Percentiles rank a stretch among this genome's conserved stretches.
Conservation (phyloP, 1,140 invertebrate genomes). For the Asobara japonica region DNA sequence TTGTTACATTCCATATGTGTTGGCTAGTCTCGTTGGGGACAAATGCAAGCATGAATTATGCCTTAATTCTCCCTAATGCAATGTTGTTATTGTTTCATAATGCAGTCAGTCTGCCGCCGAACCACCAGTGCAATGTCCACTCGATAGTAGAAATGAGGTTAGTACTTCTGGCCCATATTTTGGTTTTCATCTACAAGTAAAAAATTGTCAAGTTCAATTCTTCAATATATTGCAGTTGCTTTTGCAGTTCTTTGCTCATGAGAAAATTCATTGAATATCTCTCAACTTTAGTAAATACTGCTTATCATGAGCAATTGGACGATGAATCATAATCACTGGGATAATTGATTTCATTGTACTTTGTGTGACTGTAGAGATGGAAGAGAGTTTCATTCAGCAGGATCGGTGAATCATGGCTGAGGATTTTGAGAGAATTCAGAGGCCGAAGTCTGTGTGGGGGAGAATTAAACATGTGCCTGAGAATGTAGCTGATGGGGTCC, state of each 20-base stretch:
- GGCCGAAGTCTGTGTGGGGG: neutral
- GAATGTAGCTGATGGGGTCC: slow-evolving; percentile 48
- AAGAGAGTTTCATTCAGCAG: no score
- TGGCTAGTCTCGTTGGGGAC: no score
- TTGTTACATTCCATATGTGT: no score
- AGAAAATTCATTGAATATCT: neutral
- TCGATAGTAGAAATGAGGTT: neutral
- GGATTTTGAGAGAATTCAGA: neutral
- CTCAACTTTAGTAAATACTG: neutral
- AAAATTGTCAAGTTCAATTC: neutral
- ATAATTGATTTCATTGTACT: neutral
- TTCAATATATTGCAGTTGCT: neutral
- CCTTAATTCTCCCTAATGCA: neutral
- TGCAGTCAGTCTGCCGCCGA: neutral
- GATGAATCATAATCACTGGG: neutral
- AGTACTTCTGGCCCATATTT: neutral
- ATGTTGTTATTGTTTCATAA: neutral
- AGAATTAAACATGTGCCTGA: slow-evolving; percentile 44
- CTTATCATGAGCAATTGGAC: neutral
- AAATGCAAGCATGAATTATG: neutral
- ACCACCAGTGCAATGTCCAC: neutral
- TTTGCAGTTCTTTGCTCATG: neutral
- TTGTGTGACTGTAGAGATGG: neutral
- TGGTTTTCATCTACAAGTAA: neutral
- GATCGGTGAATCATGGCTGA: neutral